Base-by-base conservation (phyloP, 2,888 invertebrate species). In the Limnephilus rhombicus region DNA sequence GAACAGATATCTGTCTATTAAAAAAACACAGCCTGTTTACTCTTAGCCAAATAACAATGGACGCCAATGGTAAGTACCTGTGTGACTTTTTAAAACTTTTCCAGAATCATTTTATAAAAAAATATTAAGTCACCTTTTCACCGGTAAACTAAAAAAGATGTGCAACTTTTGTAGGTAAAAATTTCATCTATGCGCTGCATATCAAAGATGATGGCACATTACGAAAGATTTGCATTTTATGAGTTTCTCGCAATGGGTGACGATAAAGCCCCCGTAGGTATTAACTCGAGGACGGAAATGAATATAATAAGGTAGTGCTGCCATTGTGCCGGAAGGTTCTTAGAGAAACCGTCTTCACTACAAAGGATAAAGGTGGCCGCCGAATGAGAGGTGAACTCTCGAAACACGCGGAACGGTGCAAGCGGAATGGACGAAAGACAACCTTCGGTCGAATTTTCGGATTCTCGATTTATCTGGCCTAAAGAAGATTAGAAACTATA, bases 261-360 rank as follows among this genome's bases (percentile, higher is more conserved):
- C 82, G 82, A 34, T 82, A 34, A 82, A 82, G 34, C 34, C 31
- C 29, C 18, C 82, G 34, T 82, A 82, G 29, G 31, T 34, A 68
- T 68, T 68, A 68, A 68, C 68, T 68, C 68, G 68, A 68, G 68
- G n/a, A 31, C 82, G 82, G 82, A 82, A 82, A 82, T 82, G 82
- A 82, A 82, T 34, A 82, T 34, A 82, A 34, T 82, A 82, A 82
- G 13, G 82, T 82, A 31, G 82, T 29, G 34, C 82, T 34, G 82
- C 82, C 82, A 34, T 82, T 82, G 82, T 82, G 13, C 29, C 82
- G 82, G 68, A n/a, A 68, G 68, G 24, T 68, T 68, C 68, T 68
- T 9, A 68, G 68, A n/a, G 24, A 68, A n/a, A 68, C 24, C 68
- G 68, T 68, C 68, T 68, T 68, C 68, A n/a, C 68, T 68, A 68